These are phyloP conservation scores for Pelusios castaneus DNA, from an alignment of 2,113 vertebrate genomes.

Conservation along the genomic window DNA sequence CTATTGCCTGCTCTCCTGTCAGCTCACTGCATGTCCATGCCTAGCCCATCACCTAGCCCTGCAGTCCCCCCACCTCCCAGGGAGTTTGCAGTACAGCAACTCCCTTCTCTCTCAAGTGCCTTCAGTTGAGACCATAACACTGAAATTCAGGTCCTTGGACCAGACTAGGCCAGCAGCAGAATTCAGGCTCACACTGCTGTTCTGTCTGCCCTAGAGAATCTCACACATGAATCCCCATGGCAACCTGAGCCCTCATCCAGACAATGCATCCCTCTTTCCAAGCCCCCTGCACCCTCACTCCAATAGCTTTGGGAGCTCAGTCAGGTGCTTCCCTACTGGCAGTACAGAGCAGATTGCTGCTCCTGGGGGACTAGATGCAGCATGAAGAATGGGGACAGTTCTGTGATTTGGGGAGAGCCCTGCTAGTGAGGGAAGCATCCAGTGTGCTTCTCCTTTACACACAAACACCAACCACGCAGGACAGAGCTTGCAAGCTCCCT, in stretches of 20 bases:
- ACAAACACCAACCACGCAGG: background rate
- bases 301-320: background rate
- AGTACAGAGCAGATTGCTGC: background rate
- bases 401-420: background rate
- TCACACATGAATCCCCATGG: background rate
- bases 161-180: background rate
- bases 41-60: background rate
- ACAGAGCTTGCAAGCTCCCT: too few relatives aligned
- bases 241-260: background rate
- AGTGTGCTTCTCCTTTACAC: background rate
- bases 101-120: too few relatives aligned
- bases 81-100: background rate
- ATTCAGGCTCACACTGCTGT: background rate
- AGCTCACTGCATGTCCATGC: background rate
- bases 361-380: background rate
- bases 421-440: background rate
- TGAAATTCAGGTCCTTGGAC: background rate
- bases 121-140: background rate
- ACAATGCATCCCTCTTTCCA: background rate
- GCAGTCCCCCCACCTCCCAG: background rate
- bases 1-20: background rate
- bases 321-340: background rate
- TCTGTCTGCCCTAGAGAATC: background rate
- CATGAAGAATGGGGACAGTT: background rate
- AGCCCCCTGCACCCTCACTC: fast-evolving